These are phyloP conservation scores for Rousettus leschenaultii DNA, from an alignment of 2,113 vertebrate species.

Conservation along the genomic window DNA sequence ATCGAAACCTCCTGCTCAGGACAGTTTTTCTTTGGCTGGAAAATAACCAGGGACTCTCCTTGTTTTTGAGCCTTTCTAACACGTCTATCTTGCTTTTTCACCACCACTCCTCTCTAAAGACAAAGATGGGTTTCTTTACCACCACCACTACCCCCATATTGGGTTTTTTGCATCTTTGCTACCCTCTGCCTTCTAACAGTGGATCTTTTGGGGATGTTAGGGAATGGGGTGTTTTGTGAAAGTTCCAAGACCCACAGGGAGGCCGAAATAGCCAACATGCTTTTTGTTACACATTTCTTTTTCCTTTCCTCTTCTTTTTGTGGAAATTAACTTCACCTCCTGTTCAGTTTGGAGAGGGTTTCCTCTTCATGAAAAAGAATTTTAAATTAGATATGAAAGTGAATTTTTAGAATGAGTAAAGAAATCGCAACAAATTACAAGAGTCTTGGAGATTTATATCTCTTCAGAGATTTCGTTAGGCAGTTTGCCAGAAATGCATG, in stretches of 20 bases:
- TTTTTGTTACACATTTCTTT: background rate
- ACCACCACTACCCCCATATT: no score
- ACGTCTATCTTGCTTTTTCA: background rate
- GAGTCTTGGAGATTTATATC: conserved; percentile 4
- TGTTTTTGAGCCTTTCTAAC: background rate
- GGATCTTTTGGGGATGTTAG: background rate
- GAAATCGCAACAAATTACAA: background rate
- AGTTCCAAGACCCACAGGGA: background rate
- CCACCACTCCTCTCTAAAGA: background rate
- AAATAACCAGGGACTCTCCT: background rate
- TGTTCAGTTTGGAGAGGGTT: background rate
- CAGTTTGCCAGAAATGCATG: conserved; percentile 38
- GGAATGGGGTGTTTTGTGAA: background rate
- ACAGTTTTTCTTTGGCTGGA: background rate
- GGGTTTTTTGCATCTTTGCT: background rate
- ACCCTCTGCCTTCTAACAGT: background rate
- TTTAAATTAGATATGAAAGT: conserved; percentile 17
- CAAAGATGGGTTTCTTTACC: background rate
- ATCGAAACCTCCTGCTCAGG: background rate
- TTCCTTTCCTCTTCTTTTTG: background rate
- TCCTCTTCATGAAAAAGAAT: conserved; percentile 10
- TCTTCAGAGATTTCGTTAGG: conserved; percentile 40
- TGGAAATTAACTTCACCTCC: background rate
- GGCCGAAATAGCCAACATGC: background rate
- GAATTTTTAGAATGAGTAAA: conserved; percentile 12